These are phyloP conservation scores for Merluccius polli DNA, from an alignment of 2,797 vertebrate species.

Conservation along the genomic window DNA sequence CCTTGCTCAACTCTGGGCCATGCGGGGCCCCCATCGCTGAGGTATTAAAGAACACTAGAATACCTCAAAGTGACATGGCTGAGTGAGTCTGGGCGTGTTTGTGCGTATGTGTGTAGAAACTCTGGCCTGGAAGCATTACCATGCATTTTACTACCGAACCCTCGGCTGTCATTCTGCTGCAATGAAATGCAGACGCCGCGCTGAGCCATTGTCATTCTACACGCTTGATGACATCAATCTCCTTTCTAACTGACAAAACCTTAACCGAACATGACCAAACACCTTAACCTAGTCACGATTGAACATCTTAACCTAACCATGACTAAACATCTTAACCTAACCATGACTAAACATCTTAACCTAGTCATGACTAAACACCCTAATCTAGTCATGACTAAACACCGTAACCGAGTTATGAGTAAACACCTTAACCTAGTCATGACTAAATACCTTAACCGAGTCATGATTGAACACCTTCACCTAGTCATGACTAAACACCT, in stretches of 20 bases:
- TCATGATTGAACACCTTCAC: background rate
- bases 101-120: background rate
- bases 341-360: too few species aligned
- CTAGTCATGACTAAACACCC: too few species aligned
- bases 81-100: background rate
- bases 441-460: background rate
- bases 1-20: constrained; percentile 31
- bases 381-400: too few species aligned
- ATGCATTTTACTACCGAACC: background rate
- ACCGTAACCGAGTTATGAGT: too few species aligned
- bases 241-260: background rate
- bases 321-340: background rate
- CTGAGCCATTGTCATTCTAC: background rate
- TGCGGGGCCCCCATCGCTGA: constrained; percentile 28
- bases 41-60: constrained; percentile 37
- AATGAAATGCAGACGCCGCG: background rate
- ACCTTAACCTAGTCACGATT: background rate
- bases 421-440: background rate
- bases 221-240: background rate
- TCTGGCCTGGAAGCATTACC: background rate
- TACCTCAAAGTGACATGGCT: constrained; percentile 28
- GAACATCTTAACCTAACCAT: background rate
- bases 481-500: background rate
- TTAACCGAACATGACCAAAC: too few species aligned
- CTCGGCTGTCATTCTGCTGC: background rate